Evolutionary conservation across 2,113 vertebrate genomes (phyloP).

Genomic region (Anguilla rostrata): DNA sequence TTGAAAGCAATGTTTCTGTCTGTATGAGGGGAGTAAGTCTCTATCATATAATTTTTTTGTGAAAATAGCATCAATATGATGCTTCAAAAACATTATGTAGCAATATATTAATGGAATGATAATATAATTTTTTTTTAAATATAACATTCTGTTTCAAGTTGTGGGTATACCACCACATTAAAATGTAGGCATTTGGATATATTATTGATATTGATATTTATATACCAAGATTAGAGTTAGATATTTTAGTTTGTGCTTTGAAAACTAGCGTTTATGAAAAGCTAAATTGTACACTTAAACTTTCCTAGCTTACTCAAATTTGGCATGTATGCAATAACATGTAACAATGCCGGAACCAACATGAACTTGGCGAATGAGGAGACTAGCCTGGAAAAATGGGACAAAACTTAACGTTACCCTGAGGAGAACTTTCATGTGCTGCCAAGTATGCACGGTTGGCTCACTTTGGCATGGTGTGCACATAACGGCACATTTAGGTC

Average conservation of each 20-base stretch:
- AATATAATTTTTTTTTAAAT: neutral
- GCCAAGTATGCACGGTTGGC: slow-evolving; percentile 61
- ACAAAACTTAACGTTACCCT: slow-evolving; percentile 76
- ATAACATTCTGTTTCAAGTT: neutral
- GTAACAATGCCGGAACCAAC: slow-evolving; percentile 78
- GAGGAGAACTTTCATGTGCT: slow-evolving; percentile 77
- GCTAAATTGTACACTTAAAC: slow-evolving; percentile 46
- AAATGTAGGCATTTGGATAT: neutral
- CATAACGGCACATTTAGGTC: neutral
- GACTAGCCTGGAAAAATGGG: slow-evolving; percentile 75
- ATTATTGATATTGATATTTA: too few species aligned
- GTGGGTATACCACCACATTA: neutral
- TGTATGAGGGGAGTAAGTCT: neutral
- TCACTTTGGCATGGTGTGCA: slow-evolving; percentile 12
- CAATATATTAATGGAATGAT: neutral
- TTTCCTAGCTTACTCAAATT: slow-evolving; percentile 65
- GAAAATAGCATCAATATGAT: neutral
- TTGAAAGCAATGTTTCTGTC: neutral
- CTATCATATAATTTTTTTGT: neutral
- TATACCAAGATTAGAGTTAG: too few species aligned
- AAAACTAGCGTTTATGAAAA: neutral
- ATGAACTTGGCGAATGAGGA: slow-evolving; percentile 78
- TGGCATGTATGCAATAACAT: slow-evolving; percentile 69
- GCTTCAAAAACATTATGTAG: neutral
- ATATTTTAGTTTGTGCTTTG: neutral